Conservation (phyloP, 2,797 vertebrate species). For the Siniperca obscura region DNA sequence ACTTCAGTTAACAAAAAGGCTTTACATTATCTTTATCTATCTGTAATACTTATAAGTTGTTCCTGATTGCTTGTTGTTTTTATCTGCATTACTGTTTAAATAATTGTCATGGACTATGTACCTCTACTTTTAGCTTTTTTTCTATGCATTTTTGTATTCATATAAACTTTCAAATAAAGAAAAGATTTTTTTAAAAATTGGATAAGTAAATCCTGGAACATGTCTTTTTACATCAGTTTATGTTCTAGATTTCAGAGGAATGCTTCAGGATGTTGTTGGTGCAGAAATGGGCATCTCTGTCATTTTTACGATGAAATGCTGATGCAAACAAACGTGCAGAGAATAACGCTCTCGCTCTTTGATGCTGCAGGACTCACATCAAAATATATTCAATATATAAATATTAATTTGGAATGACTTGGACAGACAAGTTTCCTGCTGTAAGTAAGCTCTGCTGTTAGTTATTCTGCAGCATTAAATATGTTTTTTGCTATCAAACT, state of each 20-base stretch:
- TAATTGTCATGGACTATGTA: neutral
- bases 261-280: constrained; percentile 8
- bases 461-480: constrained; percentile 6
- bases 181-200: neutral
- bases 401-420: constrained; percentile 13
- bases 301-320: constrained; percentile 39
- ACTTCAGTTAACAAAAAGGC: neutral
- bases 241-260: constrained; percentile 3
- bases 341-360: constrained; percentile 37
- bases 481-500: neutral
- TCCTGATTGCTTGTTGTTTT: neutral
- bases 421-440: neutral
- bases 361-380: constrained; percentile 37
- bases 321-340: constrained; percentile 24
- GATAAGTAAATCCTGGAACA: neutral
- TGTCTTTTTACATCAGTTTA: neutral
- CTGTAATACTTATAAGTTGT: no score
- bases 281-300: constrained; percentile 4
- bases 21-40: neutral
- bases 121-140: neutral
- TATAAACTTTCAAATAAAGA: neutral
- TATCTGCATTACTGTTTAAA: neutral
- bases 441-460: constrained; percentile 3
- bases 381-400: constrained; percentile 6
- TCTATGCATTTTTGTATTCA: neutral